Evolutionary conservation across 2,797 vertebrate species (phyloP), one percentile per base, ranked within the genome.

Genomic region (Forpus xanthops): DNA sequence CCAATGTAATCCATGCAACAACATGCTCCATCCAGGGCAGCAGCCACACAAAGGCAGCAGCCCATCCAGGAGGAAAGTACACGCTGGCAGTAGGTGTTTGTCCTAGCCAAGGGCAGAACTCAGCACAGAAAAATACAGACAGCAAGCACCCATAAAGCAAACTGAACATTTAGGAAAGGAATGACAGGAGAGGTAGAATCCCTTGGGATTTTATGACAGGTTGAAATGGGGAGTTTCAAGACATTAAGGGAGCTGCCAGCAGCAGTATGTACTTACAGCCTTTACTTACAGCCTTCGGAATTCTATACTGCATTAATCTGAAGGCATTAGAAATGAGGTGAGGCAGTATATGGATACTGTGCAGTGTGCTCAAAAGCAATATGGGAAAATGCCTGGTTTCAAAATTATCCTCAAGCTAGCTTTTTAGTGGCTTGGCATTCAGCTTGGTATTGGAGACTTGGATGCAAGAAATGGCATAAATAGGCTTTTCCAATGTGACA

Each of bases 191-290:
- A 90, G 8, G 37, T 19, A 94, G 65, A 93, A 83, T 31, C 91
- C 50, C 66, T 58, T 75, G 60, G 79, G 89, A 93, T 49, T 84
- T 44, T 64, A 30, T 78, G 70, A 90, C 70, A 93, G 50, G 65
- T 7, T 86, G 73, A 91, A 92, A 90, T 8, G 64, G 42, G 55
- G 37, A 81, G 74, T 84, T 89, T 91, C 31, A 90, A 90, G 56
- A 76, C 42, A 60, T 68, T 81, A 55, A 78, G 47, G 55, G 61
- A 93, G 55, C 62, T 89, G 73, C 16, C 8, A 6, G 73, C 55
- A 94, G 76, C 45, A 72, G n/a, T 8, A 33, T 2, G 1, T 42
- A 79, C 53, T 68, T 70, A 62, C 6, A 77, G 89, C 18, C 81
- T 45, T 56, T 62, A 52, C 50, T 37, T 74, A n/a, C 28, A 83